Evolutionary conservation across 1,140 invertebrate genomes (phyloP).

Genomic region (Atta texana): DNA sequence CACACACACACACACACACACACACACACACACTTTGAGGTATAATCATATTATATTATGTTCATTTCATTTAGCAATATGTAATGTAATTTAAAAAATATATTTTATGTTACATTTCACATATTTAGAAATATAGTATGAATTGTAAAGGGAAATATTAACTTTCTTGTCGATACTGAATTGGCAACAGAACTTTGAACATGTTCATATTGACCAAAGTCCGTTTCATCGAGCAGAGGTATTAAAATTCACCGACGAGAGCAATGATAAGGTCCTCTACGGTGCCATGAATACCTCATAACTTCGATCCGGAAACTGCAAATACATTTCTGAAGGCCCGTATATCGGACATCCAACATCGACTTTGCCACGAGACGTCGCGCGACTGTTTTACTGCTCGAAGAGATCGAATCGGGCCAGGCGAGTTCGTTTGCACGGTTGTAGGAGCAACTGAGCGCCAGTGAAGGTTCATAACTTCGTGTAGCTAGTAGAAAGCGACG

Average conservation of each 20-base stretch:
- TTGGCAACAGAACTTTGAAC: slow-evolving; percentile 29
- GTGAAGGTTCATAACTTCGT: slow-evolving; percentile 75
- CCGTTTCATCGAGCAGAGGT: slow-evolving; percentile 51
- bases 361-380: slow-evolving; percentile 28
- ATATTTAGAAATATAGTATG: neutral
- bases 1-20: no score
- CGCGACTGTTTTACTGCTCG: slow-evolving; percentile 57
- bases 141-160: slow-evolving; percentile 25
- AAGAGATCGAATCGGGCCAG: slow-evolving; percentile 51
- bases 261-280: slow-evolving; percentile 46
- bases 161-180: neutral
- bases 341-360: slow-evolving; percentile 31
- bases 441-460: slow-evolving; percentile 46
- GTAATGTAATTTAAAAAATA: neutral
- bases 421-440: slow-evolving; percentile 42
- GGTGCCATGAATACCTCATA: slow-evolving; percentile 54
- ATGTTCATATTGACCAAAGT: slow-evolving; percentile 42
- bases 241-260: slow-evolving; percentile 57
- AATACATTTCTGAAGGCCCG: slow-evolving; percentile 38
- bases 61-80: neutral
- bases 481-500: slow-evolving; percentile 34
- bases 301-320: slow-evolving; percentile 56
- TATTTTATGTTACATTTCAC: neutral
- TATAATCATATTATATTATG: neutral
- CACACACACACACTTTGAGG: neutral